phyloP scores from a whole-genome alignment of 2,888 invertebrate species.

The Ornithoptera priamus region DNA sequence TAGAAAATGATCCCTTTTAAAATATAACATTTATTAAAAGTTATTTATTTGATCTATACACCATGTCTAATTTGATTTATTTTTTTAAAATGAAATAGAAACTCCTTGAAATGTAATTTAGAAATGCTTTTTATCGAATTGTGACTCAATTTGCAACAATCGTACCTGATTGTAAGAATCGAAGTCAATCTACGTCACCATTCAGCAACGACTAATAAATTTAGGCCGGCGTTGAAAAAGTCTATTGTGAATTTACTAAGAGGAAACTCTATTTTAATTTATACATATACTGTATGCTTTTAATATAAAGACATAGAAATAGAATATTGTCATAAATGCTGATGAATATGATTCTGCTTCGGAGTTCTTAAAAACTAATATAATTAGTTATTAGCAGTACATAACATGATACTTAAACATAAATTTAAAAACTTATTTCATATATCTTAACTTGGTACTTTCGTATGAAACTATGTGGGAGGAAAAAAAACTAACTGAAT shows the following conservation, averaged over 20 bases:
- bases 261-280: not conserved
- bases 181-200: constrained; percentile 4
- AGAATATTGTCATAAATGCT: not conserved
- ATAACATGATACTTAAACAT: too few relatives aligned
- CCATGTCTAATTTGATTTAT: not conserved
- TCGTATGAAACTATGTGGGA: too few relatives aligned
- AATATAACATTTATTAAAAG: too few relatives aligned
- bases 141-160: constrained; percentile 19
- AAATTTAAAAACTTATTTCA: too few relatives aligned
- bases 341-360: too few relatives aligned
- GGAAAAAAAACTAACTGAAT: too few relatives aligned
- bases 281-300: not conserved
- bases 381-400: too few relatives aligned
- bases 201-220: constrained; percentile 10
- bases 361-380: too few relatives aligned
- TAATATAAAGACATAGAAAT: not conserved
- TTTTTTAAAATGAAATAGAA: constrained; percentile 1
- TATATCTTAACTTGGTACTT: too few relatives aligned
- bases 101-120: constrained; percentile 8
- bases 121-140: constrained; percentile 5
- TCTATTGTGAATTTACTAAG: constrained; percentile 8
- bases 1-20: too few relatives aligned
- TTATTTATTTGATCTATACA: not conserved
- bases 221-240: constrained; percentile 9
- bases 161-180: constrained; percentile 14